phyloP scores from a whole-genome alignment of 2,888 invertebrate species.

The Anthophora plumipes region DNA sequence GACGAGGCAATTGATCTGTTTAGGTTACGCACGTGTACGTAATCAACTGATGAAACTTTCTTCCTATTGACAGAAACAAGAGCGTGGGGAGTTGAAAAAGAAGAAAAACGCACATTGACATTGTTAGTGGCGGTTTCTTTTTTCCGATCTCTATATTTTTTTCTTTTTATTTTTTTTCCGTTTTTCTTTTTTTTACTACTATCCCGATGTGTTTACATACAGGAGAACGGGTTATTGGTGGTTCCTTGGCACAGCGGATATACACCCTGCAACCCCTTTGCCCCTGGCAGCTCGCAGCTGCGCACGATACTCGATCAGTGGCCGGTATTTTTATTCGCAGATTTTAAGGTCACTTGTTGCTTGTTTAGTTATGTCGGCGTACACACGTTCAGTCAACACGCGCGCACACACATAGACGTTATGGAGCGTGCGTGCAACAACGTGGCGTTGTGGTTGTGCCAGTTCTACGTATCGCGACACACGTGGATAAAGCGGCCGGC shows the following conservation, averaged over 20 bases:
- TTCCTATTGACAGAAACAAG: constrained; percentile 44
- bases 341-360: constrained; percentile 84
- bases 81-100: constrained; percentile 11
- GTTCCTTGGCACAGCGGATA: constrained; percentile 68
- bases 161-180: background rate
- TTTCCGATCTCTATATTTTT: background rate
- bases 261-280: constrained; percentile 53
- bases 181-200: constrained; percentile 21
- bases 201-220: constrained; percentile 68
- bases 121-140: constrained; percentile 28
- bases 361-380: constrained; percentile 83
- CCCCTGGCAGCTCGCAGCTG: constrained; percentile 61
- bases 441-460: constrained; percentile 50
- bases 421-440: constrained; percentile 15
- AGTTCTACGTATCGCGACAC: constrained; percentile 61
- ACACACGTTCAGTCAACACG: constrained; percentile 69
- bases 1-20: background rate
- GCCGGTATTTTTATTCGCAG: constrained; percentile 82
- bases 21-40: constrained; percentile 2
- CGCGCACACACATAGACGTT: constrained; percentile 38
- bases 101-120: constrained; percentile 44
- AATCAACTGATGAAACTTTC: constrained; percentile 45
- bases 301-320: constrained; percentile 80
- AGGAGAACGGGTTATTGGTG: constrained; percentile 52
- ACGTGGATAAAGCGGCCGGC: constrained; percentile 62